Evolutionary conservation across 2,888 invertebrate genomes (phyloP), one percentile per base, ranked within the genome.

Genomic region (Ophion obscuratus): DNA sequence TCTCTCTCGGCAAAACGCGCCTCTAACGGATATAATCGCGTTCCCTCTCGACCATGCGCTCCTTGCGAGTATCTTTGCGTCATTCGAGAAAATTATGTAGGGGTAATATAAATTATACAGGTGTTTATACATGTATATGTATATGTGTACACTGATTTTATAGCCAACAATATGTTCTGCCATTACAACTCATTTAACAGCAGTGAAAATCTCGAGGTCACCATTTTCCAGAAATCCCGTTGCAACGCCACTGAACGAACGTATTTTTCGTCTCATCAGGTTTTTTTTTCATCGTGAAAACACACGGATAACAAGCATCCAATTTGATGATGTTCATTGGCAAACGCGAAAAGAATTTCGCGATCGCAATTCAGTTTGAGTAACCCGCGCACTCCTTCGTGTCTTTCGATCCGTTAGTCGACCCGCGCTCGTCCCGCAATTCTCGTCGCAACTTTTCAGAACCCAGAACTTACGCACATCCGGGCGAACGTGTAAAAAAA

Each of bases 361-460:
- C 76, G 80, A 83, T 83, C 73, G 53, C 67, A 44, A 77, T 86
- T 84, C 66, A 76, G 76, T 75, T 84, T 85, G 75, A 83, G 83
- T 62, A 80, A 81, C 75, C 20, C 75, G 11, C 75, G 11, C 67
- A 20, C 53, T 73, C 74, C 77, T 70, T 53, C 47, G 59, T 75
- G 83, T 83, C 80, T 86, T 80, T 86, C 74, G 80, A 77, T 83
- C 86, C 86, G 86, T 86, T 86, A 86, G 83, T 83, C 86, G 86
- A 86, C 86, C 84, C 84, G 75, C 76, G 70, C 66, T 78, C 67
- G 61, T 76, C 81, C 47, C 74, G 76, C 83, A 76, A 83, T 83
- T 80, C 68, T 44, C 74, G 75, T 77, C 73, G 76, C 87, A 84
- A 67, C 77, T 85, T 84, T 83, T 86, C 73, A 86, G 76, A 66